These are phyloP conservation scores for Butastur rufipennis DNA, from an alignment of 2,113 vertebrate species.

Conservation along the genomic window DNA sequence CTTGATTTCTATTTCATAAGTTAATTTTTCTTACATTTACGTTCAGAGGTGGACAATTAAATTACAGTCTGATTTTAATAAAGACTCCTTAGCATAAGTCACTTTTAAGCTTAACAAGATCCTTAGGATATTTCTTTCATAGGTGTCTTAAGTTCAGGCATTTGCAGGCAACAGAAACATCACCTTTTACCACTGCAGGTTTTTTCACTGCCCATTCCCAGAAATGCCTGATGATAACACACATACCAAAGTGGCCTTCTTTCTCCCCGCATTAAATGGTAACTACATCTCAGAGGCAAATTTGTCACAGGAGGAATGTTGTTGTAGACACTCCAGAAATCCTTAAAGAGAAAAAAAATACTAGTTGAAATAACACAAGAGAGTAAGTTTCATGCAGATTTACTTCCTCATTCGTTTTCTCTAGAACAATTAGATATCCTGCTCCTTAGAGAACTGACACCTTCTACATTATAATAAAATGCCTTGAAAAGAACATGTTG, in stretches of 20 bases:
- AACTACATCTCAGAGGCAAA: slow-evolving; percentile 89
- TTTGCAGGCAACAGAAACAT: background rate
- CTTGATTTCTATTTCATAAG: background rate
- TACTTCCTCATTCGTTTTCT: background rate
- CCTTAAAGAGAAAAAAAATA: slow-evolving; percentile 70
- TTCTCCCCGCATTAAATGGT: slow-evolving; percentile 94
- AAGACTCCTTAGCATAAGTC: background rate
- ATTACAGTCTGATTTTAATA: background rate
- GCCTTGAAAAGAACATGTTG: background rate
- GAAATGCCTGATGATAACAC: background rate
- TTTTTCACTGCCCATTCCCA: background rate
- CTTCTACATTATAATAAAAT: background rate
- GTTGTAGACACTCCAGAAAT: slow-evolving; percentile 98
- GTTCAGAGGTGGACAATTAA: background rate
- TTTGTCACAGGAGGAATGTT: slow-evolving; percentile 89
- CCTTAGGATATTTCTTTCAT: background rate
- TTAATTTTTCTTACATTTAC: background rate
- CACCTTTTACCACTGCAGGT: background rate
- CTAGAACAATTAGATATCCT: background rate
- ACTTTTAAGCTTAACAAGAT: background rate
- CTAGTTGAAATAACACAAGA: background rate
- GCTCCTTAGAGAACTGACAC: background rate
- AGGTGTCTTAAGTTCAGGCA: background rate
- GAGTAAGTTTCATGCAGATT: background rate
- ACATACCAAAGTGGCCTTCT: slow-evolving; percentile 90